Conservation (phyloP, 2,797 vertebrate genomes). For the Falco berigora region DNA sequence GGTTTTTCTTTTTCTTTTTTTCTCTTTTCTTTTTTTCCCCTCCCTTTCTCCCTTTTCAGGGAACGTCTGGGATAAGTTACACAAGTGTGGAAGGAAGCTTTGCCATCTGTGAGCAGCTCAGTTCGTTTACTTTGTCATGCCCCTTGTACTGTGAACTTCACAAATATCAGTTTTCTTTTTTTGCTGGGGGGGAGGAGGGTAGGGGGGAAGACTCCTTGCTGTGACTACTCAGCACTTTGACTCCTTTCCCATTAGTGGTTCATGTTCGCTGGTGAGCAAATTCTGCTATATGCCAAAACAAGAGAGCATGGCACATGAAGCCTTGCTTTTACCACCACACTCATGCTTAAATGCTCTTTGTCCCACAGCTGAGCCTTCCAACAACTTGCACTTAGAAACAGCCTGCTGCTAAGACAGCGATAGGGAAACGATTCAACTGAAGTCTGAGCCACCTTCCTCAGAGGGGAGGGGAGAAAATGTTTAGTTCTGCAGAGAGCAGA, state of each 20-base stretch:
- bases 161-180: background rate
- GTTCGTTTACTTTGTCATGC: background rate
- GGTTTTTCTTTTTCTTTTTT: conserved; percentile 46
- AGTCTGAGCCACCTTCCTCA: conserved; percentile 30
- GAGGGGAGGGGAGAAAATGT: background rate
- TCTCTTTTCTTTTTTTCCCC: background rate
- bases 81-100: conserved; percentile 33
- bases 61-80: conserved; percentile 55
- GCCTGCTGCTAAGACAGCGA: background rate
- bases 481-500: background rate
- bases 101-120: conserved; percentile 64
- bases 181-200: background rate
- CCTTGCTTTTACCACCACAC: background rate
- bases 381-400: background rate
- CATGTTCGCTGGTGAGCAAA: background rate
- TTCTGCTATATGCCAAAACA: background rate
- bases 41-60: conserved; percentile 9
- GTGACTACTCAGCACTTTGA: background rate
- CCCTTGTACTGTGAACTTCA: background rate
- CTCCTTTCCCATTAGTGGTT: background rate
- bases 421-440: background rate
- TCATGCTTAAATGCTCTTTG: background rate
- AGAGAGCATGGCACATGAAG: background rate
- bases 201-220: background rate
- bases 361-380: background rate